Evolutionary conservation across 2,888 invertebrate genomes (phyloP).

Genomic region (Mythimna albipuncta): DNA sequence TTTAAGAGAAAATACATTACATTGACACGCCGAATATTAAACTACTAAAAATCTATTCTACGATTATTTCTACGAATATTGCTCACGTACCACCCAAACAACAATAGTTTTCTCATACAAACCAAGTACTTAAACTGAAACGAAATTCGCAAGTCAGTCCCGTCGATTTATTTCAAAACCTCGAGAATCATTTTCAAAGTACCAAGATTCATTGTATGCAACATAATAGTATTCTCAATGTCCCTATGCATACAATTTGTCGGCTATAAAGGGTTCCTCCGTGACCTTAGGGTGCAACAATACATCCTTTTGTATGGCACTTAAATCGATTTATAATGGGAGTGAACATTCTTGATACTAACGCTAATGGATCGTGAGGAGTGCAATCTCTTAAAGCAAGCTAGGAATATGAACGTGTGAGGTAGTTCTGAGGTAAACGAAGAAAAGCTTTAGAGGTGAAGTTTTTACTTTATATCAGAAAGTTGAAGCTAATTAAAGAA

Average conservation of each 20-base stretch:
- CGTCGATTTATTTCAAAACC: conserved; percentile 54
- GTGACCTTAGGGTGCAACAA: conserved; percentile 83
- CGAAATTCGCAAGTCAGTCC: conserved; percentile 63
- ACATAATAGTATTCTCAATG: conserved; percentile 76
- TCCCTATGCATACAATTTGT: conserved; percentile 75
- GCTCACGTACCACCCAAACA: not conserved
- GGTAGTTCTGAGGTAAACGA: not conserved
- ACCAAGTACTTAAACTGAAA: conserved; percentile 23
- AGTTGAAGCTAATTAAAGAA: not conserved
- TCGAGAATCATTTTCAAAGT: conserved; percentile 54
- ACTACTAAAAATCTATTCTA: not conserved
- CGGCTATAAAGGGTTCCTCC: conserved; percentile 73
- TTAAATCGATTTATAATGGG: conserved; percentile 74
- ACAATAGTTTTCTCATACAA: conserved; percentile 6
- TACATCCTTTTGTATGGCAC: conserved; percentile 80
- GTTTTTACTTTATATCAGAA: not conserved
- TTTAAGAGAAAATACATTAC: not conserved
- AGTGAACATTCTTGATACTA: conserved; percentile 72
- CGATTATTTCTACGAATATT: conserved; percentile 7
- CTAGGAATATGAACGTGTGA: not conserved
- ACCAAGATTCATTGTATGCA: conserved; percentile 57
- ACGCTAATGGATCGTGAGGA: conserved; percentile 35
- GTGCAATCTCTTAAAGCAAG: conserved; percentile 27
- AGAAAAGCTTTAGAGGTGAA: not conserved
- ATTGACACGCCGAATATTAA: not conserved